Evolutionary conservation across 2,888 invertebrate genomes (phyloP).

Genomic region (Scrobipalpa costella): DNA sequence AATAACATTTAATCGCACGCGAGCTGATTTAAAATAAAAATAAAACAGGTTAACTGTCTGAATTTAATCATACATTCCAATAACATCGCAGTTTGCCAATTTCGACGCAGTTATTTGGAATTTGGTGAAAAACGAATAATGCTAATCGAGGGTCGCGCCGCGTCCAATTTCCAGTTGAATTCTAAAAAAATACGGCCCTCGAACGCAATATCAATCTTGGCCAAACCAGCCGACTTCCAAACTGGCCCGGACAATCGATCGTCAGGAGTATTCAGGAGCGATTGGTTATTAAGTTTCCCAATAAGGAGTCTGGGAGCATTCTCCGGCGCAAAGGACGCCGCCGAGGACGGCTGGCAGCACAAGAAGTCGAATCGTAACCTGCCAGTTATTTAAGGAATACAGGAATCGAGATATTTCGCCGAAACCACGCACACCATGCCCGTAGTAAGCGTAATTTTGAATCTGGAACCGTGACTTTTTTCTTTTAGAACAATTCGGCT

Average conservation of each 20-base stretch:
- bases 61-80: too few species aligned
- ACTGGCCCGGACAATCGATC: slow-evolving; percentile 73
- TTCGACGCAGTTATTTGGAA: not conserved
- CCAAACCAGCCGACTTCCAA: slow-evolving; percentile 48
- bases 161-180: slow-evolving; percentile 11
- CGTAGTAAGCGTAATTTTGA: slow-evolving; percentile 62
- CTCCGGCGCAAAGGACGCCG: slow-evolving; percentile 73
- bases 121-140: not conserved
- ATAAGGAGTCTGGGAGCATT: slow-evolving; percentile 67
- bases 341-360: slow-evolving; percentile 56
- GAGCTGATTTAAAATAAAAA: not conserved
- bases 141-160: not conserved
- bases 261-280: slow-evolving; percentile 54
- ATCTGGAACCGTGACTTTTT: slow-evolving; percentile 43
- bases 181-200: not conserved
- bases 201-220: slow-evolving; percentile 12
- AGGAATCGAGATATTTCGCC: slow-evolving; percentile 49
- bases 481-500: slow-evolving; percentile 40
- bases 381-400: slow-evolving; percentile 61
- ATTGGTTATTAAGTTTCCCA: slow-evolving; percentile 70
- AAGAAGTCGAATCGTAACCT: slow-evolving; percentile 54
- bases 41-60: not conserved
- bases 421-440: slow-evolving; percentile 68
- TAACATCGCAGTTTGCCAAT: not conserved
- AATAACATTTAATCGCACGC: not conserved